A percentile compares a stretch with the other conserved stretches of the same genome.
Conservation (phyloP, 2,888 invertebrate species). For the Drosophila quasianomalipes region DNA sequence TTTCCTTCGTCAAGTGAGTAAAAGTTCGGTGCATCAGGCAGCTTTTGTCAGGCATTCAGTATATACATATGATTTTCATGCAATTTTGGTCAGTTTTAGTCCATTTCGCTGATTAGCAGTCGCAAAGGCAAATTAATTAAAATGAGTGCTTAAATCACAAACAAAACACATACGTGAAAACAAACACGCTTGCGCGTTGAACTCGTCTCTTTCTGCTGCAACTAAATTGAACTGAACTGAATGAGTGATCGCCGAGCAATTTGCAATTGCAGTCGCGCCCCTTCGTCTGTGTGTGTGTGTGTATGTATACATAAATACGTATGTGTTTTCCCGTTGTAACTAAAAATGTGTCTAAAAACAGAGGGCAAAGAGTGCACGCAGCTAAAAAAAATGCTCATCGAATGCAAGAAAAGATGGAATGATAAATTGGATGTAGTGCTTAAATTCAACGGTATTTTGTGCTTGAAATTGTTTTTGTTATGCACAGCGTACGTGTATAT, state of each 20-base stretch:
- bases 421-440: constrained; percentile 21
- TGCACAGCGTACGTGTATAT: constrained; percentile 30
- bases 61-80: constrained; percentile 32
- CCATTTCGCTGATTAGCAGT: constrained; percentile 38
- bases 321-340: constrained; percentile 28
- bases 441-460: constrained; percentile 5
- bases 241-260: not conserved
- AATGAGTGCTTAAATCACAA: constrained; percentile 51
- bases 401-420: constrained; percentile 26
- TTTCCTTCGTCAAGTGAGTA: constrained; percentile 17
- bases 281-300: constrained; percentile 10
- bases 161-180: constrained; percentile 39
- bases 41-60: constrained; percentile 14
- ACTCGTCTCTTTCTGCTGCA: constrained; percentile 12
- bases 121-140: constrained; percentile 54
- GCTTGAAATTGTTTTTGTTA: constrained; percentile 53
- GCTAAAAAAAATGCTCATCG: constrained; percentile 26
- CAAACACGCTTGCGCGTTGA: constrained; percentile 51
- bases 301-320: not conserved
- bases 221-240: constrained; percentile 5
- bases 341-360: constrained; percentile 45
- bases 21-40: not conserved
- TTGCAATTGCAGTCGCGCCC: constrained; percentile 42
- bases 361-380: constrained; percentile 73
- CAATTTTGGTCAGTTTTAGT: constrained; percentile 45